Evolutionary conservation across 2,888 invertebrate genomes (phyloP), one percentile per base, ranked within the genome.

Genomic region (Archips crataeganus): DNA sequence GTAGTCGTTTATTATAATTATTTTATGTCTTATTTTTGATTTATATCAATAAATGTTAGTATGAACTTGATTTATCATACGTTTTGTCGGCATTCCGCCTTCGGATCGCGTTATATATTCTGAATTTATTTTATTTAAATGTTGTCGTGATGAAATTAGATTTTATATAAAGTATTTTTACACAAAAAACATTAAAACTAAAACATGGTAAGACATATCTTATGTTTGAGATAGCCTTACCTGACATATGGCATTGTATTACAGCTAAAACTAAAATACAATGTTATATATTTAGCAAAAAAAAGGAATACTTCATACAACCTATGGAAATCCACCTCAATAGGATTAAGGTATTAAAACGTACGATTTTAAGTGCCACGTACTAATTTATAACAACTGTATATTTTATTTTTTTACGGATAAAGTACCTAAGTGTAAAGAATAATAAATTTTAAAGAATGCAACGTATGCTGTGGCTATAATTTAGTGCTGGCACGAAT

Each of bases 311-410:
- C 93, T 92, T 85, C 83, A 87, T 92, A 92, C 93, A 93, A 93
- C 93, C 93, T 77, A 84, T 80, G 81, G 77, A 85, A 92, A 90
- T 85, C 93, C 92, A 91, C 91, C 91, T 91, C 91, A 91, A 82
- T 66, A 68, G 47, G 63, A 42, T 63, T 73, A 73, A 73, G 63
- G 57, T 54, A 67, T 47, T 88, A 83, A 79, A 34, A 47, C 34
- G 63, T 60, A 74, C 39, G 15, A 23, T 23, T 54, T 66, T 51
- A 34, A 15, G 66, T 66, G 32, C 42, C 42, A 36, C 9, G 54
- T 39, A 32, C 9, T 45, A 57, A 32, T 60, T 9, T 45, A 34
- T 70, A 51, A 3, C 42, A 63, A 8, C n/a, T 6, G 59, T 57
- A 47, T 62, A 15, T 13, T 59, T n/a, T 34, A 59, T 64, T 71